Conservation (phyloP, 1,140 invertebrate genomes). For the Eurosta solidaginis region DNA sequence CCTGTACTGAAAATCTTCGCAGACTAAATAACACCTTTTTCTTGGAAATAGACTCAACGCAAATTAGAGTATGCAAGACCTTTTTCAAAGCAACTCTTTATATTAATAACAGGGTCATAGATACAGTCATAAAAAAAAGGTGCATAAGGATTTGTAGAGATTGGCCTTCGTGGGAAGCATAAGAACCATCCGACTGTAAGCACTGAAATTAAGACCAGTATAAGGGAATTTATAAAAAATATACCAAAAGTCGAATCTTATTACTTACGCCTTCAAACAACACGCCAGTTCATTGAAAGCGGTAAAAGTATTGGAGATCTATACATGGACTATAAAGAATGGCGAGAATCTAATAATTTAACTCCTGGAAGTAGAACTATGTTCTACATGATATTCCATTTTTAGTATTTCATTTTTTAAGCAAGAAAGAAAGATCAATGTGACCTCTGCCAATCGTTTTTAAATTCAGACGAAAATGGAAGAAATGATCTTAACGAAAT, state of each 20-base stretch:
- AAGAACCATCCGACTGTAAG: not conserved
- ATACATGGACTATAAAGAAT: conserved; percentile 39
- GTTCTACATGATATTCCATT: conserved; percentile 47
- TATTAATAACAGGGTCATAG: conserved; percentile 38
- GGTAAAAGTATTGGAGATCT: conserved; percentile 43
- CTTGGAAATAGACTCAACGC: too few species aligned
- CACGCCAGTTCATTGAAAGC: conserved; percentile 44
- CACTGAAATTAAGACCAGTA: conserved; percentile 35
- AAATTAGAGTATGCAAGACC: conserved; percentile 39
- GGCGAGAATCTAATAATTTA: conserved; percentile 31
- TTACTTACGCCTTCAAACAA: conserved; percentile 40
- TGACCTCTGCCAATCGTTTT: conserved; percentile 49
- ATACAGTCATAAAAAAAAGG: conserved; percentile 17
- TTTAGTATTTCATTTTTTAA: conserved; percentile 55
- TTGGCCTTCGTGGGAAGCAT: too few species aligned
- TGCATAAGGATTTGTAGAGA: not conserved
- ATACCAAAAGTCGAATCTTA: conserved; percentile 42
- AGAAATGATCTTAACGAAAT: conserved; percentile 37
- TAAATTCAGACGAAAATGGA: conserved; percentile 43
- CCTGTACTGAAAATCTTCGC: too few species aligned
- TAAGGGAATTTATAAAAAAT: conserved; percentile 37
- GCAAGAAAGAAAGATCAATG: conserved; percentile 60
- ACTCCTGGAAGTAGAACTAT: conserved; percentile 33
- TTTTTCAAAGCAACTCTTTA: conserved; percentile 39
- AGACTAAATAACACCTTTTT: too few species aligned